Base-by-base conservation (phyloP, 2,797 vertebrate species). In the Heterohyrax brucei region DNA sequence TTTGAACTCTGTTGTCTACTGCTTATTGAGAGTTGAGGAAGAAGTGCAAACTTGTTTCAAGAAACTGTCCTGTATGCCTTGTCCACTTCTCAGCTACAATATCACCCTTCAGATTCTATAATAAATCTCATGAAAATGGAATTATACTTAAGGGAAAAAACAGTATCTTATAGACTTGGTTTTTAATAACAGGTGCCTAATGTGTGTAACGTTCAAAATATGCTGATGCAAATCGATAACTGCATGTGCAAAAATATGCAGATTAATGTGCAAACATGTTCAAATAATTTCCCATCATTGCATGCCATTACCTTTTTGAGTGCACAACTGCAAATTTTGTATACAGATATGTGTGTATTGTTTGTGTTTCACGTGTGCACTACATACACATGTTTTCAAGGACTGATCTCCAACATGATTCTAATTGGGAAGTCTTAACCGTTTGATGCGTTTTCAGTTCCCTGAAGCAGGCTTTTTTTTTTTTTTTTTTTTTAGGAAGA, bases 191-290 rank as follows among this genome's bases (percentile, higher is more conserved):
- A 98, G 97, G 97, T 98, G 96, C 97, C 94, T 97, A 97, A 97
- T 72, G 96, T 97, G 97, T 97, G 96, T 92, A 97, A 97, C 96
- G 97, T 96, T 95, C 94, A 97, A 97, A 98, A 98, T 97, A 97
- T 97, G 97, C 96, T 97, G 95, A 96, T 97, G 96, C 93, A 98
- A 98, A 98, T 96, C 84, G 93, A 84, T 97, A 93, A 97, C 96
- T 96, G 97, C 92, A 98, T 97, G 97, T 97, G 97, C 94, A 97
- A 98, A 98, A 98, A 97, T 97, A 98, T 98, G 97, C 97, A 98
- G 97, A 98, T 98, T 98, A 97, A 97, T 97, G 97, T 97, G 82
- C 96, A 97, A 97, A 96, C 97, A 97, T 98, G 97, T 98, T 98
- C 97, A 97, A 98, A 98, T 98, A 97, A 97, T 98, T 98, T 98